Evolutionary conservation across 2,797 vertebrate species (phyloP), one percentile per base, ranked within the genome.

Genomic region (Ctenosaura bakeri): DNA sequence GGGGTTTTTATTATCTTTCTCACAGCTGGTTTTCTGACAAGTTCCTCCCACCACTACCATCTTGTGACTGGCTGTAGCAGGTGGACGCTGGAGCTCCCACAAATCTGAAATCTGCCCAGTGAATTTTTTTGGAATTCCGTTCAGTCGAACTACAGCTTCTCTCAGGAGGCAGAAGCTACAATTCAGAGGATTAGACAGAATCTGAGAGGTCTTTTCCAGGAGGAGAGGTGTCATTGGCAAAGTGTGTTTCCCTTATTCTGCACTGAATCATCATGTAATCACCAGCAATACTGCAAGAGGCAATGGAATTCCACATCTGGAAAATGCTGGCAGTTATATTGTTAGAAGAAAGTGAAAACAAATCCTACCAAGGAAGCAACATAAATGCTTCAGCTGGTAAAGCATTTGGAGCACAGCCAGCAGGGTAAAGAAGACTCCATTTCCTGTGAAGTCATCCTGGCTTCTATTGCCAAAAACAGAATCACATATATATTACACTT

Each of bases 361-460:
- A 89, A 56, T 73, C 42, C 66, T 54, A 82, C 78, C 32, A 88
- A 81, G 22, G 74, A 88, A 74, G 46, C 85, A 54, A 35, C 38
- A 89, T 77, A 79, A 35, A 83, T 56, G 89, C 18, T 78, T 78
- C 69, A 88, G 89, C 71, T 86, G 85, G 87, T 89, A 77, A 81
- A 84, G 81, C 52, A 90, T 69, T 64, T 92, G 90, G 86, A 66
- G 29, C 83, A 66, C 22, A 64, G 81, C 87, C 90, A 90, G n/a
- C 5, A 35, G 56, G 64, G 69, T 52, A 64, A 73, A 29, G 46
- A 85, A 18, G 52, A 78, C 69, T 76, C 18, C 80, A 84, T 91
- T 69, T 85, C 18, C 86, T 66, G 4, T 22, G 76, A 2, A 6
- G 42, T 91, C 81, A 82, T 59, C 46, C 46, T 1, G 1, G 80